Evolutionary conservation across 2,888 invertebrate genomes (phyloP), one percentile per base, ranked within the genome.

Genomic region (Calameuta idolon): DNA sequence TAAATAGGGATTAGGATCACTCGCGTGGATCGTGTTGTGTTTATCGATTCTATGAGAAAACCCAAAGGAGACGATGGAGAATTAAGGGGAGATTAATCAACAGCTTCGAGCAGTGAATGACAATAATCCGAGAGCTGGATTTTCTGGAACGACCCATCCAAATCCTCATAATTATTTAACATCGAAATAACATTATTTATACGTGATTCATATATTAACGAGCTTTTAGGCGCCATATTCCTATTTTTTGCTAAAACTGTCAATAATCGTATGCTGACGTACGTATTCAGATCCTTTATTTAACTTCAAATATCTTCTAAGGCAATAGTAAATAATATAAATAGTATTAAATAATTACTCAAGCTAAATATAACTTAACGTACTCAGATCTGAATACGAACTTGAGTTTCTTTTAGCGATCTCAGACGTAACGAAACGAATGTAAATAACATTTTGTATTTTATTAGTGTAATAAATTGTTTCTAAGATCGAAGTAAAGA

Each of bases 361-460:
- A 69, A 55, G 69, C 33, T 73, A 73, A 40, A 37, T 75, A 75
- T 71, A 73, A 69, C 69, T 15, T 73, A 75, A 34, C 15, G 35
- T 34, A 33, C n/a, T 74, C 34, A 69, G 71, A 71, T 69, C 69
- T 55, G 69, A 55, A 12, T 69, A 68, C 75, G 73, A 68, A 75
- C 73, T 75, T 69, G 73, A 80, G 77, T 75, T 77, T 76, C 34
- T 34, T 69, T 73, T 78, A 78, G 76, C 75, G 78, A 78, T 78
- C 78, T 78, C 78, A 76, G 31, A 71, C 73, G 12, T 73, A 71
- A 71, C 69, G 73, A 76, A 71, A 74, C 71, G 35, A 76, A 78
- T 83, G 82, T 83, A 82, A 81, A 82, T 82, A 83, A 79, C 76
- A 79, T 75, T 82, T 81, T 81, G 74, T 76, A 74, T 74, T 74